These are phyloP conservation scores for Doryteuthis pealeii DNA, from an alignment of 1,140 invertebrate species.

Conservation along the genomic window DNA sequence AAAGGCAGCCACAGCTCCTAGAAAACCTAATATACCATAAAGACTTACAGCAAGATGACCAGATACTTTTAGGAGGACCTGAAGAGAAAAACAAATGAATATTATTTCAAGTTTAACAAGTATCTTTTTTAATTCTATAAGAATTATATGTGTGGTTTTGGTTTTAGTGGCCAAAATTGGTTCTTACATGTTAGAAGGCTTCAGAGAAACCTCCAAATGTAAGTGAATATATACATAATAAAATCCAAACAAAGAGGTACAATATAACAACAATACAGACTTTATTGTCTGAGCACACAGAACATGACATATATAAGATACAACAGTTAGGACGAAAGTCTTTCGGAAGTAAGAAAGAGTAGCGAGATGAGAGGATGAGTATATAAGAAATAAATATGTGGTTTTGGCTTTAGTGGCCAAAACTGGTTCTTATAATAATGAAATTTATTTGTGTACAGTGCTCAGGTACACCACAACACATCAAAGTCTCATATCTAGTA, in stretches of 20 bases:
- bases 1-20: slow-evolving; percentile 52
- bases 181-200: not conserved
- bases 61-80: slow-evolving; percentile 57
- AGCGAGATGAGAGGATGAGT: not conserved
- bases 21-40: slow-evolving; percentile 52
- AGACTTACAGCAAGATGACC: slow-evolving; percentile 53
- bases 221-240: too few relatives aligned
- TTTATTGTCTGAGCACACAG: too few relatives aligned
- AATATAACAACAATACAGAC: too few relatives aligned
- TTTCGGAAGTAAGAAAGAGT: too few relatives aligned
- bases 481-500: not conserved
- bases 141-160: too few relatives aligned
- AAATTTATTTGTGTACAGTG: too few relatives aligned
- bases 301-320: too few relatives aligned
- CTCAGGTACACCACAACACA: too few relatives aligned
- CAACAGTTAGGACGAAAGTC: too few relatives aligned
- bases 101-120: not conserved
- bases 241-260: too few relatives aligned
- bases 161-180: not conserved
- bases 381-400: not conserved
- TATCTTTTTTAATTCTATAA: not conserved
- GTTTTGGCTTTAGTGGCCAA: too few relatives aligned
- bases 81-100: slow-evolving; percentile 14
- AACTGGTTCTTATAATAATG: too few relatives aligned
- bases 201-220: not conserved